A percentile compares a stretch with the other conserved stretches of the same genome.
These are phyloP conservation scores for Masnerella sp. DNA, from an alignment of 2,888 invertebrate species.

Conservation along the genomic window DNA sequence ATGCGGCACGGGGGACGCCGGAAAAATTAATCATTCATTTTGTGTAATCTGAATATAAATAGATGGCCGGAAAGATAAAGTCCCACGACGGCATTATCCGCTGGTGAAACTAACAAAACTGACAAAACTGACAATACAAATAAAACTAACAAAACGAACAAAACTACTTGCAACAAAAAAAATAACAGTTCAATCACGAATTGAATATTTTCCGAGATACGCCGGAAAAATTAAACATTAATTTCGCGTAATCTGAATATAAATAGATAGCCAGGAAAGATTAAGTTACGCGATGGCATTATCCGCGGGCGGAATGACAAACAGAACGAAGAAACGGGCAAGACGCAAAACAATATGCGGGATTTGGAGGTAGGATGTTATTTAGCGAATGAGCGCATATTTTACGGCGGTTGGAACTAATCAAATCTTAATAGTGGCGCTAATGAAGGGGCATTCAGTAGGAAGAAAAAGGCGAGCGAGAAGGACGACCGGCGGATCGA, in stretches of 20 bases:
- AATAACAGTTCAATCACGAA: conserved; percentile 40
- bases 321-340: conserved; percentile 21
- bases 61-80: conserved; percentile 20
- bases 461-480: conserved; percentile 19
- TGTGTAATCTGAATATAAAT: conserved; percentile 22
- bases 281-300: conserved; percentile 18
- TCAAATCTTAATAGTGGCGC: conserved; percentile 75
- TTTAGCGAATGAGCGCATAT: conserved; percentile 49
- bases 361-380: conserved; percentile 40
- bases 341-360: conserved; percentile 24
- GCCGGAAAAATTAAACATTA: conserved; percentile 12
- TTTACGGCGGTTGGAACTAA: conserved; percentile 66
- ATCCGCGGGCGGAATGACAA: conserved; percentile 28
- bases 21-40: conserved; percentile 21
- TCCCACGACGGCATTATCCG: conserved; percentile 6
- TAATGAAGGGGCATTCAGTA: conserved; percentile 70
- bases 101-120: conserved; percentile 23
- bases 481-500: conserved; percentile 39
- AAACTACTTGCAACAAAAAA: too few relatives aligned
- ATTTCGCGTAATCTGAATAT: conserved; percentile 23
- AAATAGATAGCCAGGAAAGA: conserved; percentile 17
- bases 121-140: too few relatives aligned
- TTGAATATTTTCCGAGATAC: conserved; percentile 21
- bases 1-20: conserved; percentile 6
- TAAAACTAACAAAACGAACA: too few relatives aligned